Base-by-base conservation (phyloP, 1,140 invertebrate species). In the Eriocheir sinensis region DNA sequence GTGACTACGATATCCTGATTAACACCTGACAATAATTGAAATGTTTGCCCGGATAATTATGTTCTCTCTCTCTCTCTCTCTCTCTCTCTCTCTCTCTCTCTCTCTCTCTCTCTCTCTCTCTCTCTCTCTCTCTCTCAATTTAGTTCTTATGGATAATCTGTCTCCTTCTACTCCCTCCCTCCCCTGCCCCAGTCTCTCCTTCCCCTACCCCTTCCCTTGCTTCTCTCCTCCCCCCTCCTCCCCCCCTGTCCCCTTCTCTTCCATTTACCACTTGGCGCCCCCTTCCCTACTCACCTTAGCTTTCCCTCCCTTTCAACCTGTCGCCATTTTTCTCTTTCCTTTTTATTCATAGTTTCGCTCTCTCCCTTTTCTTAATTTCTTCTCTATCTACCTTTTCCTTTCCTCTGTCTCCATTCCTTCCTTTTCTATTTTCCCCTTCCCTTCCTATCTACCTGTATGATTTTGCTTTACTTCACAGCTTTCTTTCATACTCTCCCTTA, bases 41-140 rank as follows among this genome's bases (percentile, higher is more conserved):
- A n/a, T n/a, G n/a, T n/a, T n/a, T n/a, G n/a, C n/a, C n/a, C n/a
- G n/a, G n/a, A n/a, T n/a, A 1, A 36, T 36, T 32, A 30, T 32
- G 8, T 17, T 41, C 85, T 88, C 85, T 88, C 36, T 88, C 85
- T 41, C 38, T 40, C 38, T 41, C 38, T 41, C 85, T 88, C 85
- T 41, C 85, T 88, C 85, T 88, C 85, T 88, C 36, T 40, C 36
- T 40, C 85, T 40, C 85, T 40, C 85, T 88, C 34, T 40, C 85
- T 88, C 85, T 88, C 85, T 88, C 85, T 88, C 81, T 83, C 81
- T 83, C 8, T 83, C 85, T 88, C 85, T 88, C 80, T 32, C 80
- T 32, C 80, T 32, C 80, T 32, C 80, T 32, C 34, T 21, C 34
- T 30, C 80, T 1, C 80, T 36, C 85, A 81, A 81, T 30, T 30